Evolutionary conservation across 64 coral and sea anemone genomes (phyloP), one percentile per base, ranked within the genome.

Genomic region (Stichodactyla mertensii): DNA sequence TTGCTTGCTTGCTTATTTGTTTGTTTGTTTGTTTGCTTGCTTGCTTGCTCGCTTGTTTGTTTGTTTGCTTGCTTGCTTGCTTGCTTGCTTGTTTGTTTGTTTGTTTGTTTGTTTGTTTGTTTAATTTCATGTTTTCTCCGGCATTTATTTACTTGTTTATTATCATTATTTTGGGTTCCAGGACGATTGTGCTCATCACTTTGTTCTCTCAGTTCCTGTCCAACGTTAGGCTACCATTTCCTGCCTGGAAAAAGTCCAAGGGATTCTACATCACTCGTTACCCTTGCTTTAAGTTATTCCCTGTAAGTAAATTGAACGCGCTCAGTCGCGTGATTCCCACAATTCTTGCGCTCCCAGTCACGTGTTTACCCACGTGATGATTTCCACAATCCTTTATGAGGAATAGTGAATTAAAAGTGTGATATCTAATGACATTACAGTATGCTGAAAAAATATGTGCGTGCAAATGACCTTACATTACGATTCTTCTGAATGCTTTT

Each of bases 131-230:
- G 9, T 10, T 14, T 19, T 77, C 4, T 6, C 31, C 20, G 56
- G 9, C 55, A 52, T 83, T 55, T 11, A 4, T 71, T 1, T 77
- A 23, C 36, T 45, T 45, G 36, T 45, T 45, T 45, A 45, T 45
- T 45, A 45, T 45, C 3, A 45, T 45, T 45, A 45, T 45, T 11
- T 84, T 52, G 9, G 1, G 9, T 77, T 77, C n/a, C 86, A 98
- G 95, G 87, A 98, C 95, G 2, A 86, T 98, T n/a, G 87, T 79
- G 27, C 88, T 98, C 11, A 91, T 98, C 13, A 89, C 85, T 14
- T 19, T 98, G 57, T 94, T 98, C 85, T 98, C 95, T 26, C 92
- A 94, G 81, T 98, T 94, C 71, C 26, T 98, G 19, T 90, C 53
- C 58, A 92, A 81, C 22, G 54, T 92, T 4, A 83, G 89, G 69